phyloP scores from a whole-genome alignment of 2,113 vertebrate genomes.

The Oenanthe melanoleuca region DNA sequence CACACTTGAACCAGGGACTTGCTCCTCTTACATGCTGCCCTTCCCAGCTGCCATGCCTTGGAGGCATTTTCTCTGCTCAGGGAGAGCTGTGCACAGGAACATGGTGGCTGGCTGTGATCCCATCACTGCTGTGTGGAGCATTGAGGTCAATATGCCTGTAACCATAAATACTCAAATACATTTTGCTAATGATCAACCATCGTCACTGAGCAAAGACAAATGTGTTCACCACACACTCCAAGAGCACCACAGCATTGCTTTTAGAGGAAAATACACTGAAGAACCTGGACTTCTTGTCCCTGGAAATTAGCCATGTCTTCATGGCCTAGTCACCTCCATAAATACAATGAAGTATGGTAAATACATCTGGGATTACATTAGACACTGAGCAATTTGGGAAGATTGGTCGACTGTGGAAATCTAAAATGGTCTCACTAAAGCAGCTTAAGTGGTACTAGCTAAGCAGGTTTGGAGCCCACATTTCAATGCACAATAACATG shows the following conservation, averaged over 20 bases:
- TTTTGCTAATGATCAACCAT: constrained; percentile 60
- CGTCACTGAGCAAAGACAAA: constrained; percentile 50
- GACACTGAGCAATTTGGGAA: constrained; percentile 37
- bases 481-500: constrained; percentile 11
- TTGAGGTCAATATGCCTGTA: constrained; percentile 44
- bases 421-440: constrained; percentile 49
- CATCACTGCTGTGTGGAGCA: not conserved
- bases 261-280: constrained; percentile 26
- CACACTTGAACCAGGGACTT: not conserved
- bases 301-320: constrained; percentile 64
- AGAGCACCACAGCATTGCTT: not conserved
- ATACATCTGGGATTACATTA: constrained; percentile 53
- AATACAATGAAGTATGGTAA: constrained; percentile 57
- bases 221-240: not conserved
- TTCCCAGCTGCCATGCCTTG: not conserved
- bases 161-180: constrained; percentile 60
- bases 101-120: not conserved
- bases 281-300: constrained; percentile 27
- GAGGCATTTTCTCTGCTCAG: not conserved
- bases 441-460: constrained; percentile 48
- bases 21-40: not conserved
- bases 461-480: constrained; percentile 43
- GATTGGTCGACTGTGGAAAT: constrained; percentile 55
- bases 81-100: not conserved
- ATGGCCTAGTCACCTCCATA: constrained; percentile 50